A percentile compares a stretch with the other conserved stretches of the same genome.
phyloP scores from a whole-genome alignment of 2,888 invertebrate genomes.

The Cybosia mesomella region DNA sequence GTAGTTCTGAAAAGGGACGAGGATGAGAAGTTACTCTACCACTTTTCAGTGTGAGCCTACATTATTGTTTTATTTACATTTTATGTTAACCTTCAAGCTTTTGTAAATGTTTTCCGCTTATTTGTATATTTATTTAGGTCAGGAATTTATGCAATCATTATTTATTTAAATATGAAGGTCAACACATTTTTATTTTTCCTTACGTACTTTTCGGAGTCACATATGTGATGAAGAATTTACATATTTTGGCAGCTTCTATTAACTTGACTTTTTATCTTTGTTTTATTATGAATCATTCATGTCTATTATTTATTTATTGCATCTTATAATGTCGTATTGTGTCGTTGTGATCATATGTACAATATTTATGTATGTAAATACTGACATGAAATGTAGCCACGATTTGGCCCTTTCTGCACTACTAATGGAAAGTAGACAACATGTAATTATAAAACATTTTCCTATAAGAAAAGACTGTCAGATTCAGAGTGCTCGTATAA shows the following conservation, averaged over 20 bases:
- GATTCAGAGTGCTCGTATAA: background rate
- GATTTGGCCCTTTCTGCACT: background rate
- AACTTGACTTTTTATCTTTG: constrained; percentile 40
- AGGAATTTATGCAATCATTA: background rate
- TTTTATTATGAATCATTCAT: constrained; percentile 34
- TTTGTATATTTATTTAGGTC: background rate
- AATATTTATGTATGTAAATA: background rate
- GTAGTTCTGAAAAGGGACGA: constrained; percentile 80
- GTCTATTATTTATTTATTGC: constrained; percentile 32
- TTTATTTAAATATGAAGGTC: background rate
- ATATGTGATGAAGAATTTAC: background rate
- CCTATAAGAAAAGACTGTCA: too few species aligned
- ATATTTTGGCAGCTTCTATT: background rate
- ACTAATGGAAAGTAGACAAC: background rate
- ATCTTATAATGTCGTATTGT: constrained; percentile 29
- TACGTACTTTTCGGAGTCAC: background rate
- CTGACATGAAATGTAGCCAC: background rate
- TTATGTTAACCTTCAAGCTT: constrained; percentile 48
- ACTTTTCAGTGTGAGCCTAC: constrained; percentile 87
- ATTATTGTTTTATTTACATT: constrained; percentile 70
- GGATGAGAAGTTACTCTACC: constrained; percentile 86
- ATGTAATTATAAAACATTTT: background rate
- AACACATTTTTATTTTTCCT: background rate
- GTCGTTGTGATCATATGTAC: constrained; percentile 30
- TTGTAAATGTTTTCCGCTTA: constrained; percentile 51